Percentiles rank a stretch among this genome's conserved stretches.
These are phyloP conservation scores for Pemphigus obesinymphae DNA, from an alignment of 1,140 invertebrate genomes.

Conservation along the genomic window DNA sequence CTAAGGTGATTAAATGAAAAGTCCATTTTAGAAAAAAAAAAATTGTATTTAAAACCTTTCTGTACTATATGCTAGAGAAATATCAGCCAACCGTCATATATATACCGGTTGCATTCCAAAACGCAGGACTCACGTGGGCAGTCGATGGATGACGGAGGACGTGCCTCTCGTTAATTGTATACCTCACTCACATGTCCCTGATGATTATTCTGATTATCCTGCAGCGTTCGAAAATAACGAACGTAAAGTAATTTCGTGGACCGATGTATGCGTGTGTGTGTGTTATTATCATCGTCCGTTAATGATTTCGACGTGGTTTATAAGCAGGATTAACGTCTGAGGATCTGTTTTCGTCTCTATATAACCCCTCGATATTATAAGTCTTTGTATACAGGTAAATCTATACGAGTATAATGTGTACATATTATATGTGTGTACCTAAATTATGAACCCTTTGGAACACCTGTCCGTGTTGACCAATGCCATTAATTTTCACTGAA, in stretches of 20 bases:
- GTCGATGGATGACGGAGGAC: background rate
- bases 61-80: too few relatives aligned
- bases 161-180: background rate
- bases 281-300: background rate
- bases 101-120: background rate
- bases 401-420: too few relatives aligned
- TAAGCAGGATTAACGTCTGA: background rate
- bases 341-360: background rate
- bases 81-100: too few relatives aligned
- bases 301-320: slow-evolving; percentile 9
- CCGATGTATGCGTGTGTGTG: background rate
- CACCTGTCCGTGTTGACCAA: slow-evolving; percentile 7
- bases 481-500: background rate
- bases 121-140: background rate
- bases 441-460: background rate
- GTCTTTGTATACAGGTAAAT: too few relatives aligned
- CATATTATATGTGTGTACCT: too few relatives aligned
- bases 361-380: background rate
- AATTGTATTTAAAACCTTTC: too few relatives aligned
- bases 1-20: too few relatives aligned
- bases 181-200: background rate
- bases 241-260: background rate
- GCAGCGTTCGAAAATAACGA: background rate
- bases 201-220: background rate
- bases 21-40: too few relatives aligned